Conservation (phyloP, 2,888 invertebrate genomes). For the Malthinus seriepunctatus region DNA sequence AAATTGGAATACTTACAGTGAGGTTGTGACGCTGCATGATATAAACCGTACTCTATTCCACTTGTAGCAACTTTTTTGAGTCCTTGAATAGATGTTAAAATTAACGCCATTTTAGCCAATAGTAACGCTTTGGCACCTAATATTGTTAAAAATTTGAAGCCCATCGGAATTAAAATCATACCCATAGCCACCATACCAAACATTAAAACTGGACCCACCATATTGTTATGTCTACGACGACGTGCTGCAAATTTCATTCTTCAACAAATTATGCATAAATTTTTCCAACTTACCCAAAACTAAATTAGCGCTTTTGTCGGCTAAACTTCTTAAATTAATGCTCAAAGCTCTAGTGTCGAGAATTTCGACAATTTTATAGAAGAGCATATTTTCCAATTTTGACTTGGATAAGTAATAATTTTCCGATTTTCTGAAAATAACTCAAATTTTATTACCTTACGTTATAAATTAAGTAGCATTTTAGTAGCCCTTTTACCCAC, state of each 20-base stretch:
- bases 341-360: neutral
- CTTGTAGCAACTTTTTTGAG: slow-evolving; percentile 76
- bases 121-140: slow-evolving; percentile 80
- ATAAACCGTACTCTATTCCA: slow-evolving; percentile 76
- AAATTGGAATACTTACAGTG: slow-evolving; percentile 7
- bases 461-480: neutral
- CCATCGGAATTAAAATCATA: slow-evolving; percentile 77
- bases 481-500: neutral
- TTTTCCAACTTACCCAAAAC: neutral
- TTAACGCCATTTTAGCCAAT: slow-evolving; percentile 79
- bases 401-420: neutral
- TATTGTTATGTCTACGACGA: slow-evolving; percentile 63
- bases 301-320: neutral
- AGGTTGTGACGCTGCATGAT: slow-evolving; percentile 57
- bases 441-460: neutral
- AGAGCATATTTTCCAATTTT: neutral
- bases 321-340: neutral
- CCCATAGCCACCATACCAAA: slow-evolving; percentile 78
- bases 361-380: neutral
- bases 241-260: slow-evolving; percentile 45
- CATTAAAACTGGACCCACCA: slow-evolving; percentile 76
- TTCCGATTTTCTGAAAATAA: neutral
- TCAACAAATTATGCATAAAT: neutral
- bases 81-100: slow-evolving; percentile 79
- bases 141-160: slow-evolving; percentile 82